Conservation (phyloP, 53 echinoderm and acorn worm genomes). For the Glandiceps talaboti region DNA sequence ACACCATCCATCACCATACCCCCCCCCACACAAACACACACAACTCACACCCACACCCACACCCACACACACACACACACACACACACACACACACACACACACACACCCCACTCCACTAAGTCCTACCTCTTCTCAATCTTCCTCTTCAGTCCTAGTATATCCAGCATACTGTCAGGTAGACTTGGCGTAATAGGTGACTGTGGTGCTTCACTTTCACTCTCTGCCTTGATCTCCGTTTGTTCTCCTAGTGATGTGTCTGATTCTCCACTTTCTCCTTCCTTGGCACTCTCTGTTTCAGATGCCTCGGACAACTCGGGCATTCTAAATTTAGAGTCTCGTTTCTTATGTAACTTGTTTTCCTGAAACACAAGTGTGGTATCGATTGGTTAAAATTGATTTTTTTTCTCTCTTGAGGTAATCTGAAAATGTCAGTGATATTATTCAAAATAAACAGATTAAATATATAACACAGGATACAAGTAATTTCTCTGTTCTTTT, state of each 20-base stretch:
- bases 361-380: constrained; percentile 20
- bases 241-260: background rate
- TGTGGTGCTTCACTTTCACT: constrained; percentile 2
- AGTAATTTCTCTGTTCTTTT: too few relatives aligned
- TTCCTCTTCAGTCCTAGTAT: constrained; percentile 31
- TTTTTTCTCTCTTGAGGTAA: background rate
- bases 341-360: constrained; percentile 51
- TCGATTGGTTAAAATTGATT: background rate
- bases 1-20: too few relatives aligned
- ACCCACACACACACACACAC: background rate
- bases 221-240: background rate
- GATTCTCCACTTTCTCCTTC: constrained; percentile 12
- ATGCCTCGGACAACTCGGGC: constrained; percentile 73
- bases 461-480: too few relatives aligned
- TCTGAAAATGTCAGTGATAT: too few relatives aligned
- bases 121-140: constrained; percentile 13
- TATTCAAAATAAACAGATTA: too few relatives aligned
- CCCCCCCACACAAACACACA: background rate
- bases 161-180: constrained; percentile 34
- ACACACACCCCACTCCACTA: background rate
- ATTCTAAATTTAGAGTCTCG: constrained; percentile 38
- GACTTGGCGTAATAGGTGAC: constrained; percentile 9
- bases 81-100: background rate
- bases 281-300: constrained; percentile 37
- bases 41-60: background rate